These are phyloP conservation scores for Leucopsar rothschildi DNA, from an alignment of 2,113 vertebrate species.

Conservation along the genomic window DNA sequence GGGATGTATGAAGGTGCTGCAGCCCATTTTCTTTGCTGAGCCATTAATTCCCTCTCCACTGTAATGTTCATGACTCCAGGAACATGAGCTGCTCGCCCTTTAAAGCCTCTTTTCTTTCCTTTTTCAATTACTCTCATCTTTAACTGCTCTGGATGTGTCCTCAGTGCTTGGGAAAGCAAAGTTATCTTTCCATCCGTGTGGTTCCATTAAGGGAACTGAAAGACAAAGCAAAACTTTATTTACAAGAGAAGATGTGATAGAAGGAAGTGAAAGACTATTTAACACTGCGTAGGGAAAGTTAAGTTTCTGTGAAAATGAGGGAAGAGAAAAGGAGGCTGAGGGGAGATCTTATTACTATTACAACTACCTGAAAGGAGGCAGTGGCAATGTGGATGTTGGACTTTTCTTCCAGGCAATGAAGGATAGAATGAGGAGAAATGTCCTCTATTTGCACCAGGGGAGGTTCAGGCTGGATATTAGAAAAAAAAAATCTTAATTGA, in stretches of 20 bases:
- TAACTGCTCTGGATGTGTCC: not conserved
- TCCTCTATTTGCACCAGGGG: not conserved
- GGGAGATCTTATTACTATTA: not conserved
- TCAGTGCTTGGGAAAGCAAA: not conserved
- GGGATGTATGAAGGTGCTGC: not conserved
- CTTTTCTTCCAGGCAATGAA: not conserved
- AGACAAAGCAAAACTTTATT: not conserved
- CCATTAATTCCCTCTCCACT: not conserved
- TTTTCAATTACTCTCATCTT: not conserved
- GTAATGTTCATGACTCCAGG: not conserved
- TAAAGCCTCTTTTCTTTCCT: not conserved
- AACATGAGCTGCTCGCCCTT: not conserved
- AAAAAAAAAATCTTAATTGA: not conserved
- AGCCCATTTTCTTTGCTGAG: not conserved
- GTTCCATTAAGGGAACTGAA: not conserved
- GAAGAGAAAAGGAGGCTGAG: not conserved
- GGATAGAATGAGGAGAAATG: fast-evolving
- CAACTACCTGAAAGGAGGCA: not conserved
- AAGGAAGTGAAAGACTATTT: not conserved
- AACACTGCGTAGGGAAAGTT: not conserved
- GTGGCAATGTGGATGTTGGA: not conserved
- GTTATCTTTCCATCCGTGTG: not conserved
- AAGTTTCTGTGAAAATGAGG: not conserved
- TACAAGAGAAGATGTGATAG: not conserved
- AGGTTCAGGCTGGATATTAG: not conserved